Conservation (phyloP, 2,888 invertebrate species). For the Spisula solida region DNA sequence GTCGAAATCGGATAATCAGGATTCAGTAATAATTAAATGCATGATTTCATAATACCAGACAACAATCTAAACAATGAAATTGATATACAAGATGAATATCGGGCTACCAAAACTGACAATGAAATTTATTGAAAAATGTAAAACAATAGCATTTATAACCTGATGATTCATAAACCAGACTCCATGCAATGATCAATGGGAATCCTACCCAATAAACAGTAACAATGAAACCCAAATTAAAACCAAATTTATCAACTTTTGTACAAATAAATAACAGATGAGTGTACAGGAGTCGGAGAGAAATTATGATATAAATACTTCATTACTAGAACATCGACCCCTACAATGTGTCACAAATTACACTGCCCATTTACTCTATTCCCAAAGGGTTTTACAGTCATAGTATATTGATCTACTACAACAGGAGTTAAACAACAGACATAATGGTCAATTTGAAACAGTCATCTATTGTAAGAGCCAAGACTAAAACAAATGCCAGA, state of each 20-base stretch:
- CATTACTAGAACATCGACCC: not conserved
- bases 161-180: not conserved
- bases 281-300: not conserved
- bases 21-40: not conserved
- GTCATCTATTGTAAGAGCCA: too few species aligned
- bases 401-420: constrained; percentile 12
- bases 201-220: not conserved
- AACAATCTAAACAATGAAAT: constrained; percentile 9
- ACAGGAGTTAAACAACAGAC: not conserved
- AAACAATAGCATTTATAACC: constrained; percentile 4
- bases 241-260: not conserved
- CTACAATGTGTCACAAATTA: constrained; percentile 5
- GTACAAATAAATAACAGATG: not conserved
- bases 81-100: constrained; percentile 12
- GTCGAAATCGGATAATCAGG: not conserved
- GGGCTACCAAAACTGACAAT: not conserved
- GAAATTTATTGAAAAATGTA: not conserved
- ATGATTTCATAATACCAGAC: not conserved
- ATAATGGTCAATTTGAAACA: not conserved
- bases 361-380: not conserved
- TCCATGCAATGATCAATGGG: not conserved
- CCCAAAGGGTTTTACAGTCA: not conserved
- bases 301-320: not conserved
- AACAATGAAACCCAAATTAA: not conserved
- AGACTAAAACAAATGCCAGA: too few species aligned